phyloP scores from a whole-genome alignment of 2,888 invertebrate species.

The Willowsia nigromaculata region DNA sequence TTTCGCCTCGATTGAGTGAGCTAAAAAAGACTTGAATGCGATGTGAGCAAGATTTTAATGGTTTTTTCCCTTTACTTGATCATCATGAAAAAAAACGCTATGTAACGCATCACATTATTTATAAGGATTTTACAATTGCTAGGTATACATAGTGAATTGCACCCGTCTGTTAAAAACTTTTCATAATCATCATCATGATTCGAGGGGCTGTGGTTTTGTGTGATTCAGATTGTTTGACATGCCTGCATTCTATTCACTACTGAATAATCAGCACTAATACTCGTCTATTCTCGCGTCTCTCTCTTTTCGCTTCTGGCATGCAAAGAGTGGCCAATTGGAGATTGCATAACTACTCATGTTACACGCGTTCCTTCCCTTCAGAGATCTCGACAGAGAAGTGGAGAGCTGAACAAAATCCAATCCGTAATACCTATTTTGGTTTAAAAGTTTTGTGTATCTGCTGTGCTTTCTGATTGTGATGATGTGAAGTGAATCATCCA shows the following conservation, averaged over 20 bases:
- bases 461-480: not conserved
- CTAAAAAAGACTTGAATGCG: not conserved
- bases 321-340: too few species aligned
- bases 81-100: not conserved
- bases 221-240: too few species aligned
- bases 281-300: too few species aligned
- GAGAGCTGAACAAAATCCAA: too few species aligned
- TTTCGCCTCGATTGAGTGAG: not conserved
- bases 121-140: too few species aligned
- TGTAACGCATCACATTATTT: not conserved
- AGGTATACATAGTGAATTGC: not conserved
- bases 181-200: not conserved
- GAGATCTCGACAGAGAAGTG: too few species aligned
- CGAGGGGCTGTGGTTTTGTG: not conserved
- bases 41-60: too few species aligned
- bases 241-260: not conserved
- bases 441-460: too few species aligned
- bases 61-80: not conserved
- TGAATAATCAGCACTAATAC: not conserved
- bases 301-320: too few species aligned
- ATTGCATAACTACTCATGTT: too few species aligned
- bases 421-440: not conserved
- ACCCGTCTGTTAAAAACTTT: constrained; percentile 8
- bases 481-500: not conserved
- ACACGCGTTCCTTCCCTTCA: too few species aligned